Base-by-base conservation (phyloP, 2,888 invertebrate species). In the Tyria jacobaeae region DNA sequence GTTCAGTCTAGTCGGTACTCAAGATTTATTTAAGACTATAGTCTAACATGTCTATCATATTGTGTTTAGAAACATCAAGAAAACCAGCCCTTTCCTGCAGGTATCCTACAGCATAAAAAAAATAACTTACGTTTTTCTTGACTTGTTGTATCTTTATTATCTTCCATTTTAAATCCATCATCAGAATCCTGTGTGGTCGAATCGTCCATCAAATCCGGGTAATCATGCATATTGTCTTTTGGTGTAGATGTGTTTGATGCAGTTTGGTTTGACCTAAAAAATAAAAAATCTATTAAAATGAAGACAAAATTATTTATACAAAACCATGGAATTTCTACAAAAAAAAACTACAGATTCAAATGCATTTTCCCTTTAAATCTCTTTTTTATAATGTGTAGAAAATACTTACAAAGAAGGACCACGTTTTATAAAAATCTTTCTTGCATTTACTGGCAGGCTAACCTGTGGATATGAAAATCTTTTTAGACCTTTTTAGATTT, bases 391-490 rank as follows among this genome's bases (percentile, higher is more conserved):
- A 1, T 10, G 2, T 15, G n/a, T 3, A 39, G 4, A 27, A n/a
- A 7, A 44, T 60, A 79, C 83, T 80, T 62, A 82, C 82, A 60
- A 65, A 6, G 66, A 12, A 12, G 60, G 51, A 24, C 84, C 82
- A 15, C 79, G 76, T 73, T 85, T 87, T 34, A 89, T 60, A 10
- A 75, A 77, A 44, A 89, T 77, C 71, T 87, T 89, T 70, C 80
- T 81, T 21, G 89, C 86, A 41, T 78, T 64, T 39, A 76, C 64
- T 64, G 89, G 89, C 66, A 88, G 60, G 56, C 57, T 60, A 9
- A 83, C 73, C 84, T 89, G 79, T 61, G 58, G 77, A 55, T 48
- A 71, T 60, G 41, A 54, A 64, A 55, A 64, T 27, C 9, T 15
- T 31, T 44, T 44, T 14, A 44, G 10, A 9, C 4, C 9, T 34